Conservation (phyloP, 2,797 vertebrate species). For the Enteromius radiatus region DNA sequence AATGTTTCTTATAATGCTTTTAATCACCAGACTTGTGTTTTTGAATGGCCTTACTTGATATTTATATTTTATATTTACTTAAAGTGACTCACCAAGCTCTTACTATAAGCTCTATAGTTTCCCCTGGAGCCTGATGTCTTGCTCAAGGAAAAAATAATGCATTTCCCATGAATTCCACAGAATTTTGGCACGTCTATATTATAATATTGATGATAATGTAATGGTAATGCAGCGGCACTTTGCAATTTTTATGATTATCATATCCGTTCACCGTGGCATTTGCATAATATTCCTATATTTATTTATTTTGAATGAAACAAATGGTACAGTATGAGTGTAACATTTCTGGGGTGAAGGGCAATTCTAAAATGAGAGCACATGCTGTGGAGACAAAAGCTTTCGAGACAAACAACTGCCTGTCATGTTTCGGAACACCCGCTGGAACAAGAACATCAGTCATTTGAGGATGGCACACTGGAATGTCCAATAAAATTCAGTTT, state of each 20-base stretch:
- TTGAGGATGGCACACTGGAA: slow-evolving; percentile 51
- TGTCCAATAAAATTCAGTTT: slow-evolving; percentile 50
- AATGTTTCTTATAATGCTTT: neutral
- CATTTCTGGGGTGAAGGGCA: slow-evolving; percentile 43
- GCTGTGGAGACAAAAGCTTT: slow-evolving; percentile 48
- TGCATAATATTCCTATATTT: neutral
- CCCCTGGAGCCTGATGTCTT: neutral
- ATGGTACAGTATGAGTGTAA: neutral
- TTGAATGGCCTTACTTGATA: neutral
- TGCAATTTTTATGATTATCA: neutral
- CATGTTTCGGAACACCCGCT: slow-evolving; percentile 49
- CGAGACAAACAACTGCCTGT: slow-evolving; percentile 56
- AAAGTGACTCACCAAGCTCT: neutral
- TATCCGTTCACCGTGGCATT: neutral
- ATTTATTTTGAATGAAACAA: neutral
- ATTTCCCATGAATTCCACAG: neutral
- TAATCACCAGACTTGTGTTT: neutral
- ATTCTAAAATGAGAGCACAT: slow-evolving; percentile 52
- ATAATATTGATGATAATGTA: neutral
- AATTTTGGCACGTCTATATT: neutral
- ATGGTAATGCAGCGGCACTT: neutral
- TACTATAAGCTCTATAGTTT: neutral
- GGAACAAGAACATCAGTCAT: slow-evolving; percentile 53
- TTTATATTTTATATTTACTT: neutral
- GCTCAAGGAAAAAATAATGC: neutral